Conservation (phyloP, 2,797 vertebrate species). For the Austrolebias charrua region DNA sequence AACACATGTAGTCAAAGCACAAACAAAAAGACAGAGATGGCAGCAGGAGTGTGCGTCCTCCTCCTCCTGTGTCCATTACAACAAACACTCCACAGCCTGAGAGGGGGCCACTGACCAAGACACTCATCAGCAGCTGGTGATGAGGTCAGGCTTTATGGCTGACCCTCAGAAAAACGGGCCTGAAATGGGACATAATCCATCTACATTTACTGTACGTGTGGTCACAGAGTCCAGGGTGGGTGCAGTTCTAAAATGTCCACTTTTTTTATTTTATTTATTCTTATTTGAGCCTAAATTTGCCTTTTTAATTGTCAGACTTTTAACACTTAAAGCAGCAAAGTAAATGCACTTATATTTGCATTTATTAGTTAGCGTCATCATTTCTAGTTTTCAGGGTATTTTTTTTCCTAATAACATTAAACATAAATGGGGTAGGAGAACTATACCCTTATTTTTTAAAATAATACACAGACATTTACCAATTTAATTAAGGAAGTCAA, state of each 20-base stretch:
- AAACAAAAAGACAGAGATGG: slow-evolving; percentile 56
- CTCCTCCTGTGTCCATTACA: slow-evolving; percentile 45
- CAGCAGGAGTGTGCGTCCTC: slow-evolving; percentile 28
- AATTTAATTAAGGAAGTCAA: too few relatives aligned
- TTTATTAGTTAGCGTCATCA: too few relatives aligned
- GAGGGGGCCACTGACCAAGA: slow-evolving; percentile 40
- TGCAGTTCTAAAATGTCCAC: slow-evolving; percentile 7
- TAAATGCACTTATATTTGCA: too few relatives aligned
- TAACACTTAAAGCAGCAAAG: not conserved
- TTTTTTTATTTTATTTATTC: not conserved
- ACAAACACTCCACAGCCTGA: slow-evolving; percentile 46
- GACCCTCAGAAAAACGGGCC: slow-evolving; percentile 58
- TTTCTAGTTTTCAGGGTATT: too few relatives aligned
- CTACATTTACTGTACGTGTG: slow-evolving; percentile 33
- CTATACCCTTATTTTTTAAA: too few relatives aligned
- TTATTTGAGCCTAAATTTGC: not conserved
- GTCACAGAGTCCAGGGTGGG: slow-evolving; percentile 25
- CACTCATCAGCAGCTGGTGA: slow-evolving; percentile 62
- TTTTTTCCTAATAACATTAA: too few relatives aligned
- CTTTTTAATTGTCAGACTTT: not conserved
- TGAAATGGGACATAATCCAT: slow-evolving; percentile 36
- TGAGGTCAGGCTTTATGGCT: slow-evolving; percentile 68
- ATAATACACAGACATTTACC: too few relatives aligned
- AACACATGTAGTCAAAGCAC: slow-evolving; percentile 46
- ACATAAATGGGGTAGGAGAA: too few relatives aligned